phyloP scores from a whole-genome alignment of 2,113 vertebrate genomes.

The Caranx ignobilis region DNA sequence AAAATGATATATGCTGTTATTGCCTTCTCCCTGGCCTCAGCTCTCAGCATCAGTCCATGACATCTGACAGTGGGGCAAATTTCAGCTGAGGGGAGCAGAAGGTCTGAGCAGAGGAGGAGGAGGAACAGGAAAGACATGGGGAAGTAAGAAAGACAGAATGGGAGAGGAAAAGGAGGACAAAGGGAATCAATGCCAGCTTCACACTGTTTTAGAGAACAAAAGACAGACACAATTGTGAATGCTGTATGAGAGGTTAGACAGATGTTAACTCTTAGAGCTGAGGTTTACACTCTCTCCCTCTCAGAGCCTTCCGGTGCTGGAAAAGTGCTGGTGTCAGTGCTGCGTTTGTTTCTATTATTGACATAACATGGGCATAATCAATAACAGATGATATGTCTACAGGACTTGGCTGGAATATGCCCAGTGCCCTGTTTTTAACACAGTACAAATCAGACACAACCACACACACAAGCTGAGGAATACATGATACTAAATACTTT shows the following conservation, averaged over 20 bases:
- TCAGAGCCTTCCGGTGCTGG: constrained; percentile 53
- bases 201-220: constrained; percentile 55
- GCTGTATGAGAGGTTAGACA: constrained; percentile 36
- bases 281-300: constrained; percentile 44
- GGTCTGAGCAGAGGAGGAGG: constrained; percentile 54
- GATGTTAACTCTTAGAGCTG: constrained; percentile 55
- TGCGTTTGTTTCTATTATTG: constrained; percentile 53
- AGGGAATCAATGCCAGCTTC: constrained; percentile 62
- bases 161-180: constrained; percentile 64
- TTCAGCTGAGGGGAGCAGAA: constrained; percentile 62
- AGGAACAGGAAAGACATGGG: constrained; percentile 70
- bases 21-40: not conserved
- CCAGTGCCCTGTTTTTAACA: constrained; percentile 32
- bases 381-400: constrained; percentile 51
- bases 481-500: not conserved
- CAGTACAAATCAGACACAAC: not conserved
- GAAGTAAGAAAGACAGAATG: constrained; percentile 65
- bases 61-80: constrained; percentile 34
- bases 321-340: constrained; percentile 30
- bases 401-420: constrained; percentile 19
- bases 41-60: constrained; percentile 8
- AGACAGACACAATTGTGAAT: constrained; percentile 38
- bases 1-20: not conserved
- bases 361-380: constrained; percentile 58
- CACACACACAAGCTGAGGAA: not conserved